Percentiles rank a stretch among this genome's conserved stretches.
phyloP scores from a whole-genome alignment of 2,113 vertebrate species.

The Stigmatopora nigra region DNA sequence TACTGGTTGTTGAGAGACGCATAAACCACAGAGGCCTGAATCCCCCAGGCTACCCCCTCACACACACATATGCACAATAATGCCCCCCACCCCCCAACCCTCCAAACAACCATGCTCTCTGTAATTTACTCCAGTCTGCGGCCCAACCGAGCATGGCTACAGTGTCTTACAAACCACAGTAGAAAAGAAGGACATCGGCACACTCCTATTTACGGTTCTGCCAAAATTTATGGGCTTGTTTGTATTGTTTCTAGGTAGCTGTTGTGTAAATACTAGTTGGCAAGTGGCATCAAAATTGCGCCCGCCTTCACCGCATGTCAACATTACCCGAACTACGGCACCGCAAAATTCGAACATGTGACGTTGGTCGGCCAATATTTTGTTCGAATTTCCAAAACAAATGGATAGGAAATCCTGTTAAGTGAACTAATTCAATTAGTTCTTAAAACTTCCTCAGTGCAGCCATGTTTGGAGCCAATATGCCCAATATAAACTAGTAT shows the following conservation, averaged over 20 bases:
- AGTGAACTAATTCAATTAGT: not conserved
- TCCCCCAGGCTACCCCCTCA: constrained; percentile 32
- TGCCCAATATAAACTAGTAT: too few species aligned
- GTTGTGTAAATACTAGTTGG: not conserved
- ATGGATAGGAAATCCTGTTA: not conserved
- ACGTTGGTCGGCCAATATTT: not conserved
- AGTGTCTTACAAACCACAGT: constrained; percentile 21
- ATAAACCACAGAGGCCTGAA: constrained; percentile 49
- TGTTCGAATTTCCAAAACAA: not conserved
- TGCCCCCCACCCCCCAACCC: not conserved
- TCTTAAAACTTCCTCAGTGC: not conserved
- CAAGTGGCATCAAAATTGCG: not conserved
- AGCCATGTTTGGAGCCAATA: not conserved
- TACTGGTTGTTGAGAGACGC: constrained; percentile 47
- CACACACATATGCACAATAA: not conserved
- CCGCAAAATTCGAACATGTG: not conserved
- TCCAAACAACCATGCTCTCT: constrained; percentile 35
- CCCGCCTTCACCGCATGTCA: constrained; percentile 2
- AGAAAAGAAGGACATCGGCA: constrained; percentile 16
- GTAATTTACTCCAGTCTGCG: constrained; percentile 53
- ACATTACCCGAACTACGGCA: not conserved
- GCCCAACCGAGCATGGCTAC: constrained; percentile 27
- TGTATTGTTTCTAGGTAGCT: constrained; percentile 11
- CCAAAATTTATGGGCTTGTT: constrained; percentile 17
- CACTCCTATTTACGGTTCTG: constrained; percentile 7